These are phyloP conservation scores for Whitmania pigra DNA, from an alignment of 1,140 invertebrate species.

Conservation along the genomic window DNA sequence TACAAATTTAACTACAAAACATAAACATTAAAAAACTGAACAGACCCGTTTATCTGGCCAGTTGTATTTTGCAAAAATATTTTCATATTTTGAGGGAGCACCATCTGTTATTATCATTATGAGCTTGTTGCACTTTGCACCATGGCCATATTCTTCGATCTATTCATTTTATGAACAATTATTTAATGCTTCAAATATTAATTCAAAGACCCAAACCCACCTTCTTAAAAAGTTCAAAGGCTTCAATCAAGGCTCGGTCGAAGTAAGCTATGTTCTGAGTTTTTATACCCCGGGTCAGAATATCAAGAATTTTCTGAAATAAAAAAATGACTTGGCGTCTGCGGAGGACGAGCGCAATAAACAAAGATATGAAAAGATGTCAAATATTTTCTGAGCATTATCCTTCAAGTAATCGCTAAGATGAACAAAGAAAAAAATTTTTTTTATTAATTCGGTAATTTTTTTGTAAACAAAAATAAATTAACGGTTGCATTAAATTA, in stretches of 20 bases:
- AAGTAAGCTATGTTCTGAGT: constrained; percentile 88
- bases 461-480: no score
- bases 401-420: no score
- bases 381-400: no score
- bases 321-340: not conserved
- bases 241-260: constrained; percentile 69
- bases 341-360: not conserved
- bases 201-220: constrained; percentile 44
- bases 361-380: not conserved
- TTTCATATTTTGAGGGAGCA: constrained; percentile 79
- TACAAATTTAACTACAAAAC: not conserved
- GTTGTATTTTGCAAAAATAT: constrained; percentile 78
- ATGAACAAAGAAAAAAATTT: no score
- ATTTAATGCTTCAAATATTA: constrained; percentile 3
- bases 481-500: no score
- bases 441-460: no score
- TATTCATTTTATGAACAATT: constrained; percentile 13
- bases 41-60: constrained; percentile 35
- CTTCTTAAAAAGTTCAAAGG: constrained; percentile 70
- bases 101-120: constrained; percentile 98
- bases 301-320: constrained; percentile 21
- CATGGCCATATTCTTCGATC: constrained; percentile 44
- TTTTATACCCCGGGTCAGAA: constrained; percentile 41
- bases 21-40: not conserved
- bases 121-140: constrained; percentile 83